Base-by-base conservation (phyloP, 1,140 invertebrate species). In the Lamellibrachia luymesi region DNA sequence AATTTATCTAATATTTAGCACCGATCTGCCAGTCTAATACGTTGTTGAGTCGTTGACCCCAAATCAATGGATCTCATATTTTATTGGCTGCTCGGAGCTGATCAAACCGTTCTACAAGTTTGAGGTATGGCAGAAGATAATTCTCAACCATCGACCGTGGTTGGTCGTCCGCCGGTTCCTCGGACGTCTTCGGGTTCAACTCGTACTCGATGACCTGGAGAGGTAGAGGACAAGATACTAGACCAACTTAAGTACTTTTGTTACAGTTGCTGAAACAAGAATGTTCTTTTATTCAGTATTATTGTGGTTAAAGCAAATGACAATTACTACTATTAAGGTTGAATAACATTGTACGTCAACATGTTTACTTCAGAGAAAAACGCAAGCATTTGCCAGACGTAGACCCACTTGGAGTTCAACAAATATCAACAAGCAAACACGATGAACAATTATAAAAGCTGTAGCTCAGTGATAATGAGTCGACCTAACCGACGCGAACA, bases 121-220 rank as follows among this genome's bases (percentile, higher is more conserved):
- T 91, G 90, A 91, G 49, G 25, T 50, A 91, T n/a, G 90, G 90
- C 50, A 91, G 38, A 13, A 91, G 50, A n/a, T 91, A 91, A 49
- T 91, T 22, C 50, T 91, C 90, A 17, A 91, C 90, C 49, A 50
- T 13, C 50, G 90, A 50, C 27, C 38, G 38, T 91, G 38, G 49
- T 38, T 91, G 49, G 13, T 91, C 90, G 49, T 91, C 90, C 90
- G 38, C n/a, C 50, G 38, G 13, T 51, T 49, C 38, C 27, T 13
- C 13, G 2, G 90, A 17, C 50, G 17, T 10, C 27, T 49, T 49
- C 90, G 90, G 90, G 50, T 91, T 91, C 25, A 91, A 22, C 10
- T 91, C 90, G 90, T 8, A 17, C 38, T 91, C 90, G 90, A 91
- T 91, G 49, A 13, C 50, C 38, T 91, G 38, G 90, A 80, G 64